These are phyloP conservation scores for Hippocampus barbouri DNA, from an alignment of 2,113 vertebrate genomes.

Conservation along the genomic window DNA sequence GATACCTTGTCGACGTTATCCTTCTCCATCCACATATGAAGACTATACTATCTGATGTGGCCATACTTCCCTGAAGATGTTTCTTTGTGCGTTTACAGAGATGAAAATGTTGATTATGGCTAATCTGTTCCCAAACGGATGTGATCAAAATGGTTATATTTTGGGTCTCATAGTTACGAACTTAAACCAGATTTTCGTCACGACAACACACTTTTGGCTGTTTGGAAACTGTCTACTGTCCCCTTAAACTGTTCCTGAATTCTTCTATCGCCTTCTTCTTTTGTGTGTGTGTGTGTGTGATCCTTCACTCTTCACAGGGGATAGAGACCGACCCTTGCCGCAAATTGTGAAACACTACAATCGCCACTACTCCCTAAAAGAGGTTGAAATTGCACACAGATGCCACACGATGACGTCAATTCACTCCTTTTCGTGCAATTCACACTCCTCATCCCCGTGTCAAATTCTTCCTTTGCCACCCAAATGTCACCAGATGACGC, in stretches of 20 bases:
- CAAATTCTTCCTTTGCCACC: no score
- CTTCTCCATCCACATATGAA: neutral
- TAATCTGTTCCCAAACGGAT: neutral
- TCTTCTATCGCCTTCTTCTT: neutral
- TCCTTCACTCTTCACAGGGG: neutral
- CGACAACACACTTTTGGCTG: neutral
- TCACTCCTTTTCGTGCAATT: neutral
- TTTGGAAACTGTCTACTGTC: neutral
- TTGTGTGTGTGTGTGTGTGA: neutral
- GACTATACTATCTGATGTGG: neutral
- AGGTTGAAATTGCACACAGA: neutral
- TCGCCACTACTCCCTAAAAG: neutral
- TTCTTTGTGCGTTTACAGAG: neutral
- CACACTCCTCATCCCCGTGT: neutral
- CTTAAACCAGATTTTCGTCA: neutral
- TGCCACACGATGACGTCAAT: neutral
- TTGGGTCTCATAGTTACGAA: neutral
- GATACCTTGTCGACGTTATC: constrained; percentile 20
- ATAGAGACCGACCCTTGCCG: neutral
- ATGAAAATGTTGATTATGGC: neutral
- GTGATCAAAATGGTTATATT: neutral
- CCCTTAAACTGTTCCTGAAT: neutral
- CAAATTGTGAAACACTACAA: neutral
- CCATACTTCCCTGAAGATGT: neutral
- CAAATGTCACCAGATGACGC: no score